phyloP scores from a whole-genome alignment of 2,113 vertebrate species.

The Rhinoderma darwinii region DNA sequence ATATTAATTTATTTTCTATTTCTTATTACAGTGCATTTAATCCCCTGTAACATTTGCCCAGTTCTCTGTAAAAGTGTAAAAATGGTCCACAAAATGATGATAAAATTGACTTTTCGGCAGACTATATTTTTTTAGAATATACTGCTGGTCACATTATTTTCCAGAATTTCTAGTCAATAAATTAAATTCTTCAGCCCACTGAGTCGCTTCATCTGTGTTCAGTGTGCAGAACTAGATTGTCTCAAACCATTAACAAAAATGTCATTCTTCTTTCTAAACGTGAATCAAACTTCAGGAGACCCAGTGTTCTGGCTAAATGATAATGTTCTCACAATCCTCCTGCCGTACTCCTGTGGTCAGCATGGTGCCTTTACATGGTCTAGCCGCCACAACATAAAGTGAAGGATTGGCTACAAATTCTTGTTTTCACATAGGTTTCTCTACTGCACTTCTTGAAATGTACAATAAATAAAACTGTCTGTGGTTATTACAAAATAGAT shows the following conservation, averaged over 20 bases:
- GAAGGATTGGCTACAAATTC: background rate
- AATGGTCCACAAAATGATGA: background rate
- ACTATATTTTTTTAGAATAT: slow-evolving; percentile 27
- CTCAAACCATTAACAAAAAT: slow-evolving; percentile 46
- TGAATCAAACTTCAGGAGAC: slow-evolving; percentile 41
- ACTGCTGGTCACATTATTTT: slow-evolving; percentile 31
- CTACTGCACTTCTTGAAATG: background rate
- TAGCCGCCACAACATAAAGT: background rate
- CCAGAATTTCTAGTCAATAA: slow-evolving; percentile 27
- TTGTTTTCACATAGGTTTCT: background rate
- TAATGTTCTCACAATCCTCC: slow-evolving; percentile 42
- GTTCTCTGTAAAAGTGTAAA: background rate
- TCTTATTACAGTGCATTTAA: background rate
- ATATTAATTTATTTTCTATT: background rate
- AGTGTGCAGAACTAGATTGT: slow-evolving; percentile 46
- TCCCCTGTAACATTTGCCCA: background rate
- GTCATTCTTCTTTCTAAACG: slow-evolving; percentile 47
- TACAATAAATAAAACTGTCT: background rate
- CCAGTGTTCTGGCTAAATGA: slow-evolving; percentile 24
- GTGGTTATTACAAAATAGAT: too few relatives aligned
- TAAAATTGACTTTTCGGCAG: background rate
- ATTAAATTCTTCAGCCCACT: slow-evolving; percentile 50
- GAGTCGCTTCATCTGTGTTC: slow-evolving; percentile 41
- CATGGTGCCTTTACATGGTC: slow-evolving; percentile 21
- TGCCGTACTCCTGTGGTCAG: slow-evolving; percentile 1